Base-by-base conservation (phyloP, 2,797 vertebrate species). In the Gastrophryne carolinensis region DNA sequence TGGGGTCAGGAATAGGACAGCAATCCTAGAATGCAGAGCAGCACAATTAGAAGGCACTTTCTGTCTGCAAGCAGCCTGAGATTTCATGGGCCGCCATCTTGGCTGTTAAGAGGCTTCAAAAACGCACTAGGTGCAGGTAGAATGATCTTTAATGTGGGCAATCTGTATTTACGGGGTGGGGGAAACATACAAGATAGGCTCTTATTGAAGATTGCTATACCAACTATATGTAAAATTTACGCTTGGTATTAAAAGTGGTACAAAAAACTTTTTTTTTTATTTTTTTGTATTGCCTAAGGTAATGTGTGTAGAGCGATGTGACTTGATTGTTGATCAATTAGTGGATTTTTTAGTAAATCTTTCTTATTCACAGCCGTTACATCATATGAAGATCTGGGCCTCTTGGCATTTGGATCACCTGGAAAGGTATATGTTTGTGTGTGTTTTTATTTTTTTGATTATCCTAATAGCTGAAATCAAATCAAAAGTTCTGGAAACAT, bases 331-430 rank as follows among this genome's bases (percentile, higher is more conserved):
- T 13, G 6, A 34, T 5, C 1, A 1, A 35, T 57, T 10, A 17
- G 5, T n/a, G n/a, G n/a, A n/a, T 15, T 47, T 47, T 19, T 56
- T 30, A 56, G 2, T 47, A 9, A 34, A 1, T 34, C 60, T 19
- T 56, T n/a, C 76, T 81, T 81, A 23, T 81, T 69, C 49, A 82
- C 79, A 98, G 97, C 93, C 62, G 91, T 96, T 54, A 95, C 90
- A 50, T 95, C 95, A 35, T 98, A 98, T 65, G 96, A 98, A 89
- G 93, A 91, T 65, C 91, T 98, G 29, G 96, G 97, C 60, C 86
- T 86, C 7, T 89, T 85, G 86, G 95, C 95, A 0, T 95, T 96
- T 79, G 86, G 86, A 79, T 94, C 90, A 80, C 30, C 90, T 81
- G 97, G 96, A 81, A 96, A 93, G 89, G 96, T 96, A 84, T 9